phyloP scores from a whole-genome alignment of 2,888 invertebrate genomes.

The Cryptops parisi region DNA sequence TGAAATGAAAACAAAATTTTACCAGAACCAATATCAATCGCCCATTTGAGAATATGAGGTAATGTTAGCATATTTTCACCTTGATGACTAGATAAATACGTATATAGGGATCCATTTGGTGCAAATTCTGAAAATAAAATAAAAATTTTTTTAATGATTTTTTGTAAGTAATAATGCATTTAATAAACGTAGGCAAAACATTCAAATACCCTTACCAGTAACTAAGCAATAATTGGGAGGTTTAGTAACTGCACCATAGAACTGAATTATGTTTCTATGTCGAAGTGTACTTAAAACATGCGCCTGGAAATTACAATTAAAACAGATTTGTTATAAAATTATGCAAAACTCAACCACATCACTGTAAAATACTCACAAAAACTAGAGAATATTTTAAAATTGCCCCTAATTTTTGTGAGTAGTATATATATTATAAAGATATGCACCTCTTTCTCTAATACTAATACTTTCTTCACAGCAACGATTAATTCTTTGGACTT shows the following conservation, averaged over 20 bases:
- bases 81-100: slow-evolving; percentile 7
- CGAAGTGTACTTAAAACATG: slow-evolving; percentile 32
- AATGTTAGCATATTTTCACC: slow-evolving; percentile 5
- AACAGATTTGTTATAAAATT: too few species aligned
- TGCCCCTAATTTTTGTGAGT: slow-evolving; percentile 6
- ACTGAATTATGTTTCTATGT: slow-evolving; percentile 34
- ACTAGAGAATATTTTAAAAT: background rate
- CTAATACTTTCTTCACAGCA: slow-evolving; percentile 33
- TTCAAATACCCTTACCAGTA: slow-evolving; percentile 26
- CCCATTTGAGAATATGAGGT: slow-evolving; percentile 1
- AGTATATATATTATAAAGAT: background rate
- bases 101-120: slow-evolving; percentile 4
- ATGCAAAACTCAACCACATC: too few species aligned
- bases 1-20: background rate
- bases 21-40: slow-evolving; percentile 9
- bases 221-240: slow-evolving; percentile 34
- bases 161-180: background rate
- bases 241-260: slow-evolving; percentile 33
- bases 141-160: background rate
- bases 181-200: background rate
- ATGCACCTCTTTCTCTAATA: slow-evolving; percentile 32
- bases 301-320: too few species aligned
- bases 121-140: slow-evolving; percentile 9
- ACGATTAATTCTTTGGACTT: slow-evolving; percentile 29
- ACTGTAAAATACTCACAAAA: too few species aligned